Evolutionary conservation across 2,113 vertebrate genomes (phyloP).

Genomic region (Psittacula cyanocephala): DNA sequence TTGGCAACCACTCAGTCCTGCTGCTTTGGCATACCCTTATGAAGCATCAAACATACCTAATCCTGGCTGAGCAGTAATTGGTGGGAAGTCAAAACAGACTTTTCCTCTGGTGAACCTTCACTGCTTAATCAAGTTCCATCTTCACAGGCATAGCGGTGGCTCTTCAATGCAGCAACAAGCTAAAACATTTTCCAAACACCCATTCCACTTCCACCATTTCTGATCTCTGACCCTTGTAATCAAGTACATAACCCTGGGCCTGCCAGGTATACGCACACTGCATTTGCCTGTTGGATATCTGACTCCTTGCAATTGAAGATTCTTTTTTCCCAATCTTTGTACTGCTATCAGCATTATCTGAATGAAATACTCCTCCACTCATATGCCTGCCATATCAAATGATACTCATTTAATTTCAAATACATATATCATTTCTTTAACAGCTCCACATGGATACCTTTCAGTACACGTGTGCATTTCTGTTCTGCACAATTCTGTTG

Average conservation of each 20-base stretch:
- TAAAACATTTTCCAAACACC: background rate
- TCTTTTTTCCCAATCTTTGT: background rate
- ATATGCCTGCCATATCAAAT: conserved; percentile 8
- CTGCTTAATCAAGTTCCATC: background rate
- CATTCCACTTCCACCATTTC: background rate
- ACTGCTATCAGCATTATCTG: background rate
- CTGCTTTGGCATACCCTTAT: background rate
- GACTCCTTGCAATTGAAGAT: conserved; percentile 2
- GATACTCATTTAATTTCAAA: background rate
- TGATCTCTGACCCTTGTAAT: background rate
- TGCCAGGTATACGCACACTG: background rate
- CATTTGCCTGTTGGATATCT: conserved; percentile 49
- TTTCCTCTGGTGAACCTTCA: background rate
- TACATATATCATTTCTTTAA: background rate
- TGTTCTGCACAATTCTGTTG: background rate
- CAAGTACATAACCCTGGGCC: background rate
- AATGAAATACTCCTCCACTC: conserved; percentile 4
- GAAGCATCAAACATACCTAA: background rate
- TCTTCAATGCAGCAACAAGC: background rate
- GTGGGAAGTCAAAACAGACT: background rate
- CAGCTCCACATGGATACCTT: background rate
- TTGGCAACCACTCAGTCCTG: background rate
- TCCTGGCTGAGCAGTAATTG: rapidly evolving
- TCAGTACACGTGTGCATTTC: conserved; percentile 10
- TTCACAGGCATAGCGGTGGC: background rate